Percentiles rank a stretch among this genome's conserved stretches.
phyloP scores from a whole-genome alignment of 1,140 invertebrate species.

The Pentalonia nigronervosa region DNA sequence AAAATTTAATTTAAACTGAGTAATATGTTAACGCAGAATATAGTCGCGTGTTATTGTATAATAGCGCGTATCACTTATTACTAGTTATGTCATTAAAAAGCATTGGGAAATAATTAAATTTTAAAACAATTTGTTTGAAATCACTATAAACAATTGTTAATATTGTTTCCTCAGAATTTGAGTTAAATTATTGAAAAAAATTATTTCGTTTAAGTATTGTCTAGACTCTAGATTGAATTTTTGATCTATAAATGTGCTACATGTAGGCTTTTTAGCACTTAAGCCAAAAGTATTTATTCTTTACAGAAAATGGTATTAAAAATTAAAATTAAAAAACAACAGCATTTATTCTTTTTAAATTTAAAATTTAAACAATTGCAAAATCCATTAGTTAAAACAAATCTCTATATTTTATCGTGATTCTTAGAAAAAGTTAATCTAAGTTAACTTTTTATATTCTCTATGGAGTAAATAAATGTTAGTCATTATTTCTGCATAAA shows the following conservation, averaged over 20 bases:
- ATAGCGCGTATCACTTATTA: neutral
- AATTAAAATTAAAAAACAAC: neutral
- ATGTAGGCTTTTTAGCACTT: neutral
- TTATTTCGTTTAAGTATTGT: neutral
- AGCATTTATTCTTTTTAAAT: neutral
- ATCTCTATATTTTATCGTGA: neutral
- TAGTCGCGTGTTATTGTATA: neutral
- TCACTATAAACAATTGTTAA: too few relatives aligned
- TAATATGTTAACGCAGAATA: neutral
- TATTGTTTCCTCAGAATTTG: neutral
- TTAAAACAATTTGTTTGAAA: neutral
- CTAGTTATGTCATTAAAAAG: neutral
- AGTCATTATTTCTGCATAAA: neutral
- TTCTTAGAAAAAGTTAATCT: neutral
- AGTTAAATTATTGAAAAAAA: neutral
- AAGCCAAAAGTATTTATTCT: neutral
- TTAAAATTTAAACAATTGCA: neutral
- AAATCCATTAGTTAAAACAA: neutral
- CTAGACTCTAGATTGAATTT: neutral
- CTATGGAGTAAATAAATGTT: neutral
- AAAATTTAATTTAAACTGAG: neutral
- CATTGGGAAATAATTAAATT: neutral
- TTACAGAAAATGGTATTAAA: neutral
- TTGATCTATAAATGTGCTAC: neutral
- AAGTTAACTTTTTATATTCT: neutral